A percentile compares a stretch with the other conserved stretches of the same genome.
Conservation (phyloP, 2,888 invertebrate species). For the Heteromyza rotundicornis region DNA sequence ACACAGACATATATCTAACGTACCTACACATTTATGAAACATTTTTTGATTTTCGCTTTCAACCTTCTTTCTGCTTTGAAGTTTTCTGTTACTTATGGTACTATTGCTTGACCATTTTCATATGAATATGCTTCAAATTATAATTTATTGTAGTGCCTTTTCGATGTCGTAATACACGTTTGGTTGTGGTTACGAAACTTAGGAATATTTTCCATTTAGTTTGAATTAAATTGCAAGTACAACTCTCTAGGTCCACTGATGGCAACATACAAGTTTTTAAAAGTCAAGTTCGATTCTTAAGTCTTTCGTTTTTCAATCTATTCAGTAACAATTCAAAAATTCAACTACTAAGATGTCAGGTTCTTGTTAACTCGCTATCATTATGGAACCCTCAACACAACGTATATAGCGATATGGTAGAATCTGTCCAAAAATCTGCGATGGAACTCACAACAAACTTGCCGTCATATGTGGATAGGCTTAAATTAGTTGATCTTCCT, state of each 20-base stretch:
- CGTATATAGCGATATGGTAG: no score
- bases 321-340: neutral
- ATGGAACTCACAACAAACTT: no score
- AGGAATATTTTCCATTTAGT: neutral
- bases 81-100: constrained; percentile 4
- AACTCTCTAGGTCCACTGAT: no score
- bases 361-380: no score
- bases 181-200: neutral
- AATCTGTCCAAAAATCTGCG: no score
- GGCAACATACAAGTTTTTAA: no score
- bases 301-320: neutral
- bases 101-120: neutral
- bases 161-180: neutral
- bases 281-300: neutral
- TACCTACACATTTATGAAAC: neutral
- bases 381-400: no score
- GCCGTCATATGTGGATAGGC: no score
- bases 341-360: no score
- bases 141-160: neutral
- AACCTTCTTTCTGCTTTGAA: constrained; percentile 16
- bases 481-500: no score
- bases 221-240: neutral
- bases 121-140: neutral
- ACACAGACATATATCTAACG: no score
- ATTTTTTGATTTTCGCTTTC: constrained; percentile 30